phyloP scores from a whole-genome alignment of 2,888 invertebrate species.

The Drosophila kanekoi region DNA sequence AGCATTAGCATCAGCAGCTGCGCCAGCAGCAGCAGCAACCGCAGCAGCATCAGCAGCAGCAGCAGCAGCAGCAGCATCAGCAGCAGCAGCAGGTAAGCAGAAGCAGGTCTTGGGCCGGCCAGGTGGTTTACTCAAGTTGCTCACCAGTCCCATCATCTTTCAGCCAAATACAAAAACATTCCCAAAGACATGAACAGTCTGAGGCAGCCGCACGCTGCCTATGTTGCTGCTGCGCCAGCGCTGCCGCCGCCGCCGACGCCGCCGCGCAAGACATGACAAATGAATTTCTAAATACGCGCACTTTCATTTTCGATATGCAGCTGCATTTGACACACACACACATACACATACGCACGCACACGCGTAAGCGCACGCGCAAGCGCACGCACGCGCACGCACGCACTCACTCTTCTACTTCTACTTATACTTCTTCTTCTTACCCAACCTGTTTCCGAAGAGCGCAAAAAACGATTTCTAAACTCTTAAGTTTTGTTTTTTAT shows the following conservation, averaged over 20 bases:
- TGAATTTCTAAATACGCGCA: slow-evolving; percentile 80
- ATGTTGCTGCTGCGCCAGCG: slow-evolving; percentile 60
- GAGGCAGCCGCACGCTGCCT: slow-evolving; percentile 62
- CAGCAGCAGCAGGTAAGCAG: slow-evolving; percentile 71
- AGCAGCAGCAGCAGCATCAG: slow-evolving; percentile 37
- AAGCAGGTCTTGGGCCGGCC: slow-evolving; percentile 80
- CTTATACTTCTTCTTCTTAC: slow-evolving; percentile 23
- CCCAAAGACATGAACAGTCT: slow-evolving; percentile 84
- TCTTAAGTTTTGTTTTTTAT: slow-evolving; percentile 5
- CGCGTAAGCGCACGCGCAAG: background rate
- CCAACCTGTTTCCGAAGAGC: slow-evolving; percentile 12
- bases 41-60: slow-evolving; percentile 48
- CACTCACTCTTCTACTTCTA: slow-evolving; percentile 10
- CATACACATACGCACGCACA: background rate
- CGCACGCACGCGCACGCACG: background rate
- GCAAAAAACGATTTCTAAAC: slow-evolving; percentile 2
- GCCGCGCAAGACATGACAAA: slow-evolving; percentile 85
- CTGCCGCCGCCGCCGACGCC: slow-evolving; percentile 84
- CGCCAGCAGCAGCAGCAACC: slow-evolving; percentile 33
- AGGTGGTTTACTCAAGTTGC: slow-evolving; percentile 84
- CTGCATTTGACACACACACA: slow-evolving; percentile 11
- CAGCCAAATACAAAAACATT: slow-evolving; percentile 86
- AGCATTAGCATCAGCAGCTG: background rate
- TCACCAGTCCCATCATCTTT: slow-evolving; percentile 84
- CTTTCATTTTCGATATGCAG: slow-evolving; percentile 7